Evolutionary conservation across 2,888 invertebrate genomes (phyloP).

Genomic region (Drosophila seclusa): DNA sequence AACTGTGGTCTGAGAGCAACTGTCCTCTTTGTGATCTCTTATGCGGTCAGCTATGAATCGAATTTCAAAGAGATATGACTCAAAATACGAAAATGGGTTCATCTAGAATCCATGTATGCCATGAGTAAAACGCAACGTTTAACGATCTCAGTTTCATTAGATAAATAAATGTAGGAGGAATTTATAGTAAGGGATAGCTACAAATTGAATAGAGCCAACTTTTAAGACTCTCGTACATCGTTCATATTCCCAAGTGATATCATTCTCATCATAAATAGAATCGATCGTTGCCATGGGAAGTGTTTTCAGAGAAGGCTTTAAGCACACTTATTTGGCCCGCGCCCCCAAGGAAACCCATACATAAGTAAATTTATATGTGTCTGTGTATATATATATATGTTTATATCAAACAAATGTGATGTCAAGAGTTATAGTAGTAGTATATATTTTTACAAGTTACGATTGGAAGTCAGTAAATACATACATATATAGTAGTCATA

Average conservation of each 20-base stretch:
- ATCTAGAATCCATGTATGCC: background rate
- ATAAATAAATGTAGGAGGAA: background rate
- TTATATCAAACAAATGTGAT: constrained; percentile 4
- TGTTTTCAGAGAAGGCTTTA: background rate
- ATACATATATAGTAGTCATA: constrained; percentile 2
- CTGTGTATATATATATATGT: background rate
- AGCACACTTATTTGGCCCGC: background rate
- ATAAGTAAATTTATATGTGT: background rate
- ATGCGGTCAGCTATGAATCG: background rate
- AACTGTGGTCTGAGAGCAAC: background rate
- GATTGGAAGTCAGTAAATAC: constrained; percentile 9
- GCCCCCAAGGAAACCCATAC: background rate
- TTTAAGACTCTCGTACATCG: background rate
- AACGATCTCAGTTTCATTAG: background rate
- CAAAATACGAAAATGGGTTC: background rate
- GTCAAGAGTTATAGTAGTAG: background rate
- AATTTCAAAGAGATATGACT: background rate
- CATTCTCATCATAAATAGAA: background rate
- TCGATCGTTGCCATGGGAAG: background rate
- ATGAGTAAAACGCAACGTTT: background rate
- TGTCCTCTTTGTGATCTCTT: background rate
- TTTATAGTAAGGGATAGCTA: background rate
- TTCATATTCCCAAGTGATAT: background rate
- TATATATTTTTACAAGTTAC: constrained; percentile 24
- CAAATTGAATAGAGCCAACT: background rate